A percentile compares a stretch with the other conserved stretches of the same genome.
These are phyloP conservation scores for Gracilinanus agilis DNA, from an alignment of 2,113 vertebrate species.

Conservation along the genomic window DNA sequence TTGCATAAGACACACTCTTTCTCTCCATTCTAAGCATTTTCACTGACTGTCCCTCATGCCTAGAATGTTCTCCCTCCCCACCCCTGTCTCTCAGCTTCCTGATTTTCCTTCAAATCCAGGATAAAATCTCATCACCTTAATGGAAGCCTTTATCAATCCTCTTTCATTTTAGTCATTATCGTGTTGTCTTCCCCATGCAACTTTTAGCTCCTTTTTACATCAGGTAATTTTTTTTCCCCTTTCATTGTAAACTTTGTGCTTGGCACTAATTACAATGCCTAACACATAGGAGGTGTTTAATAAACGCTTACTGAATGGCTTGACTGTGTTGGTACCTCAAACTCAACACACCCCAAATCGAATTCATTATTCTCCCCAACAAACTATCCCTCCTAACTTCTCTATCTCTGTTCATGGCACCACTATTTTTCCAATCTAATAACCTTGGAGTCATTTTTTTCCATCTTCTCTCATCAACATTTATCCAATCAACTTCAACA, in stretches of 20 bases:
- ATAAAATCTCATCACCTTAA: background rate
- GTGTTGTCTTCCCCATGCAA: background rate
- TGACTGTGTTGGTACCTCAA: background rate
- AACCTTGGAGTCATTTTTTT: background rate
- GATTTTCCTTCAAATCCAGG: background rate
- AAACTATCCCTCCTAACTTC: background rate
- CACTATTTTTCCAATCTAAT: background rate
- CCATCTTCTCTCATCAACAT: background rate
- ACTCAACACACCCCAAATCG: constrained; percentile 19
- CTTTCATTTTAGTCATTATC: background rate
- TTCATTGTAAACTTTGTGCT: background rate
- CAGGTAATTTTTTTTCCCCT: background rate
- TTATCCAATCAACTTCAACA: constrained; percentile 13
- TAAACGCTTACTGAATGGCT: background rate
- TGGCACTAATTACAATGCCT: background rate
- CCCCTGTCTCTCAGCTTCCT: background rate
- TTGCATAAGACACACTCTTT: background rate
- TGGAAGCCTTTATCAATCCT: background rate
- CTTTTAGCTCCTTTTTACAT: no score
- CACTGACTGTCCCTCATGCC: background rate
- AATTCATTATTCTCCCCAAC: background rate
- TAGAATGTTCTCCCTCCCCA: background rate
- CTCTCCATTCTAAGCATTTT: background rate
- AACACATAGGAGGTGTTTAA: no score
- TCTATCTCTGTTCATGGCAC: background rate